Base-by-base conservation (phyloP, 2,797 vertebrate species). In the Sciaenops ocellatus region DNA sequence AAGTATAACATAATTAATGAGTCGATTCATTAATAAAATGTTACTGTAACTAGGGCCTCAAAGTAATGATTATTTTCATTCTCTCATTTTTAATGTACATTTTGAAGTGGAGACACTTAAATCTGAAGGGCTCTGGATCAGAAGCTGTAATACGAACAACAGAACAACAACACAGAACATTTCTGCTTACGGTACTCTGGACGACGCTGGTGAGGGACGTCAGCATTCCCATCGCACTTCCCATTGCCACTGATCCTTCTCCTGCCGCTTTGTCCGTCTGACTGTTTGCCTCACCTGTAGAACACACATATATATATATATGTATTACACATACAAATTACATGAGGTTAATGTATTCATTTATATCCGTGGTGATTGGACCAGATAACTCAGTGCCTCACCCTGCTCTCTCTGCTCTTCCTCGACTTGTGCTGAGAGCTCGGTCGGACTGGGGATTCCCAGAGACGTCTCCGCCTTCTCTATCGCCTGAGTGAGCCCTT, bases 381-480 rank as follows among this genome's bases (percentile, higher is more conserved):
- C 3, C 26, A 24, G 50, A n/a, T 7, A 11, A n/a, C 48, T 7
- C 13, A 55, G n/a, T 0, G 15, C 20, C 51, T 84, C 41, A 88
- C 80, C 64, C 46, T 68, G 82, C 70, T 89, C 42, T 16, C 83
- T 82, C 67, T 85, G 67, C 69, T 94, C 91, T 26, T 91, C 90
- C 30, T 93, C 95, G 91, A 94, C 76, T 62, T 96, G 95, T 2
- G 95, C 83, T 0, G 96, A 96, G 64, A 99, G 90, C 77, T 97
- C 96, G 38, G 85, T 94, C 3, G 98, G 97, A 88, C 95, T 98
- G 30, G 98, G 98, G 71, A 99, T 98, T 63, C 98, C 98, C 84
- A 99, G 94, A 0, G 97, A 96, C 0, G 96, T 97, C 93, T 99
- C 98, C 1, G 98, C 98, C 91, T 99, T 99, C 91, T 99, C 98